Base-by-base conservation (phyloP, 2,113 vertebrate genomes). In the Anas platyrhynchos region DNA sequence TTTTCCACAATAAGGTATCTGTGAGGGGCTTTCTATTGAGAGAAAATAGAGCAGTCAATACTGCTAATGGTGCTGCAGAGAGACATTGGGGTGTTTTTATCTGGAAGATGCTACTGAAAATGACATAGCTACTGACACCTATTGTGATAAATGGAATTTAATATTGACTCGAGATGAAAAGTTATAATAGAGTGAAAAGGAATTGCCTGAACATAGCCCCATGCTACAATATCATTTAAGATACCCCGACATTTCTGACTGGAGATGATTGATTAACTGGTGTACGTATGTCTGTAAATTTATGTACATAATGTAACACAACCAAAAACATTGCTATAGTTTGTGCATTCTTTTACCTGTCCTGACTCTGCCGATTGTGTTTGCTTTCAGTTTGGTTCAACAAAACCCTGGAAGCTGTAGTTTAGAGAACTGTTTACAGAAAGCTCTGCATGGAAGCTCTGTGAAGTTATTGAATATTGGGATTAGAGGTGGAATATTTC, bases 121-220 rank as follows among this genome's bases (percentile, higher is more conserved):
- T 92, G 75, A 75, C 89, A 83, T 71, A 91, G 95, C 86, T 91
- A 79, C 84, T 96, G 97, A 95, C 94, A 94, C 66, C 91, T 91
- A 84, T 95, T 90, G 86, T 97, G 96, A 96, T 93, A 96, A 97
- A 96, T 95, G 89, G 78, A 76, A 85, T 95, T 94, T 95, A 88
- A 88, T 93, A 95, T 86, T 90, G 94, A 75, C 72, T 92, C 73
- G 67, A 94, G 84, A 96, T 96, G 93, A 78, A 91, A 94, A 92
- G 77, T 91, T 95, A 58, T 96, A 95, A 94, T 26, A 94, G 71
- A 95, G 77, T 91, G 56, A 89, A 94, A 92, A 97, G n/a, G 67
- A 94, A 96, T 96, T 91, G 77, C 78, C 68, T 95, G 88, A 92
- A 83, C 71, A 86, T 21, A 73, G 71, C 41, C 78, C 74, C 69